Percentiles rank a stretch among this genome's conserved stretches.
These are phyloP conservation scores for Gymnothorax javanicus DNA, from an alignment of 2,797 vertebrate species.

Conservation along the genomic window DNA sequence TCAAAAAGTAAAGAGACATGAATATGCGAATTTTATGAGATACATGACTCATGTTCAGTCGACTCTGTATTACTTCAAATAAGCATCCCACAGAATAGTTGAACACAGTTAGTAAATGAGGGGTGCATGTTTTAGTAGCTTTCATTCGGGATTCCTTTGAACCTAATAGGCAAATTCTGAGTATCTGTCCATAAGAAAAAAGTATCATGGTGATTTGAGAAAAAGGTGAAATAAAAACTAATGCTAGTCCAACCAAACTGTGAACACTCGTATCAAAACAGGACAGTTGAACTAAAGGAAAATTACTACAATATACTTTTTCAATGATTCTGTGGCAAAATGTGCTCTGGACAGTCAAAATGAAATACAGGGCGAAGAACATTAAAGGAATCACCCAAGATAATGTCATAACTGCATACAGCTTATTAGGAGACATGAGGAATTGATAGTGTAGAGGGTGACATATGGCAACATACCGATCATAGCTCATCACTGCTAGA, in stretches of 20 bases:
- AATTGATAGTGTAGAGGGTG: constrained; percentile 52
- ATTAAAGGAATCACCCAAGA: constrained; percentile 54
- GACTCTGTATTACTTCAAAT: constrained; percentile 51
- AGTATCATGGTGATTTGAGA: constrained; percentile 3
- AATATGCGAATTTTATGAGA: constrained; percentile 9
- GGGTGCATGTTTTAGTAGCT: constrained; percentile 46
- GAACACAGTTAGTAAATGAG: constrained; percentile 49
- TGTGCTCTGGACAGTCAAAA: constrained; percentile 43
- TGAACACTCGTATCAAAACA: constrained; percentile 19
- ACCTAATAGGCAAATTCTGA: constrained; percentile 4
- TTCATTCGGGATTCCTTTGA: not conserved
- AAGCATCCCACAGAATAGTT: constrained; percentile 53
- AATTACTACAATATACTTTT: constrained; percentile 49
- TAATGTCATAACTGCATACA: constrained; percentile 47
- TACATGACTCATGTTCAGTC: not conserved
- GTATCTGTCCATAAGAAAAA: constrained; percentile 42
- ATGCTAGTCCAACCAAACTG: not conserved
- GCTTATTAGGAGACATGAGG: constrained; percentile 50
- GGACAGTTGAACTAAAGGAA: not conserved
- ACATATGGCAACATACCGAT: constrained; percentile 60
- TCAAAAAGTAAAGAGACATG: constrained; percentile 22
- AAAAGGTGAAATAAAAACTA: not conserved
- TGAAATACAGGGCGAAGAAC: constrained; percentile 36
- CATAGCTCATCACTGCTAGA: constrained; percentile 61
- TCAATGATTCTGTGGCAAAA: constrained; percentile 52